phyloP scores from a whole-genome alignment of 2,888 invertebrate genomes.

The Metacarcinus magister region DNA sequence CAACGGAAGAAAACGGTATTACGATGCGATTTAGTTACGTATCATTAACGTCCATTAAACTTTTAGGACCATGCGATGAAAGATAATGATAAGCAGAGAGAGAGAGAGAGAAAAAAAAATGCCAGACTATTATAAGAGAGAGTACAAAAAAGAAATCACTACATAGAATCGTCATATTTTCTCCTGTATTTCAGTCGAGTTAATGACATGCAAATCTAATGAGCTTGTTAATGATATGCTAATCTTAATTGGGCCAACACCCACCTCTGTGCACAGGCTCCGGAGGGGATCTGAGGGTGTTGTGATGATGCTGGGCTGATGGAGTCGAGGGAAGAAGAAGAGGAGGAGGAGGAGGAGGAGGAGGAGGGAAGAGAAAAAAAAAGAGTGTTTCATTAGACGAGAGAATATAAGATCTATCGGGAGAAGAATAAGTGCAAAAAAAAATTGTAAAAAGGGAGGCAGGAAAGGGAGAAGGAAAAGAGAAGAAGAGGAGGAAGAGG shows the following conservation, averaged over 20 bases:
- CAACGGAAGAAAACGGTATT: background rate
- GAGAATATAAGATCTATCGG: too few species aligned
- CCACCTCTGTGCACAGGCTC: background rate
- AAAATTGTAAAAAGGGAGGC: background rate
- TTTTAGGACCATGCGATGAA: background rate
- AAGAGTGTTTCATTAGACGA: too few species aligned
- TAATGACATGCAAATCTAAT: slow-evolving; percentile 44
- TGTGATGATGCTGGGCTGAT: background rate
- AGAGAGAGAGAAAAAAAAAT: background rate
- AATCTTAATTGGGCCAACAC: slow-evolving; percentile 41
- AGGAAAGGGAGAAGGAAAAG: background rate
- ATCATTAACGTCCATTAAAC: background rate
- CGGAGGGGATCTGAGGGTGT: background rate
- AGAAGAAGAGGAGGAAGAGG: too few species aligned
- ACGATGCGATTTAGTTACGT: background rate
- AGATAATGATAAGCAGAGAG: background rate
- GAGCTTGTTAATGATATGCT: slow-evolving; percentile 27
- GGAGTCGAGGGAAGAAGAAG: background rate
- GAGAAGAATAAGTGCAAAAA: too few species aligned
- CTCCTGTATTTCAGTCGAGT: background rate
- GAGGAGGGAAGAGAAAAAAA: background rate
- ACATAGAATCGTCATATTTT: slow-evolving; percentile 1
- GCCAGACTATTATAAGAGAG: background rate
- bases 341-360: background rate
- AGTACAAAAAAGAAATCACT: background rate